phyloP scores from a whole-genome alignment of 2,113 vertebrate species.

The Paramormyrops kingsleyae region DNA sequence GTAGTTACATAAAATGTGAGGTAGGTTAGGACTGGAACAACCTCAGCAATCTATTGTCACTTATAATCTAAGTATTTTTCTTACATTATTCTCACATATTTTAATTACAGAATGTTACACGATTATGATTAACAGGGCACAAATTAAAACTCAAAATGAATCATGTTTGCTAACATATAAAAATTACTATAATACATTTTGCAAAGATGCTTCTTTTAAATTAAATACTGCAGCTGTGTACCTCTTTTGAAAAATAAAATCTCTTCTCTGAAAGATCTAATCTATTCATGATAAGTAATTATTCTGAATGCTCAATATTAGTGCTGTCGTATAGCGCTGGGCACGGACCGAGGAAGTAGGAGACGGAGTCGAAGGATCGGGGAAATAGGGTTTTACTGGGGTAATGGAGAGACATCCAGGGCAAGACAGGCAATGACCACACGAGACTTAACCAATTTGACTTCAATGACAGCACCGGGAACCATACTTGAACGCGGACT shows the following conservation, averaged over 20 bases:
- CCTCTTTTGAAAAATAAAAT: neutral
- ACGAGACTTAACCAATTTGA: too few relatives aligned
- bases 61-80: neutral
- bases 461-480: too few relatives aligned
- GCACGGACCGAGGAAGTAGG: neutral
- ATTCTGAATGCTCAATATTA: neutral
- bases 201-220: neutral
- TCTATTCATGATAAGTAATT: neutral
- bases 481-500: too few relatives aligned
- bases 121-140: neutral
- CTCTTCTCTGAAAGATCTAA: neutral
- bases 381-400: too few relatives aligned
- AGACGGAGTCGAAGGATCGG: too few relatives aligned
- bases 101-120: neutral
- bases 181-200: neutral
- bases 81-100: neutral
- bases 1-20: neutral
- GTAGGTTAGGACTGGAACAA: neutral
- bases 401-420: too few relatives aligned
- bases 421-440: too few relatives aligned
- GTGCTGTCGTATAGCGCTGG: neutral
- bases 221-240: neutral
- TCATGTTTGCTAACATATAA: neutral
- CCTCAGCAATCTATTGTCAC: neutral
- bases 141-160: neutral